A percentile compares a stretch with the other conserved stretches of the same genome.
Conservation (phyloP, 1,140 invertebrate species). For the Neoseiulus cucumeris region DNA sequence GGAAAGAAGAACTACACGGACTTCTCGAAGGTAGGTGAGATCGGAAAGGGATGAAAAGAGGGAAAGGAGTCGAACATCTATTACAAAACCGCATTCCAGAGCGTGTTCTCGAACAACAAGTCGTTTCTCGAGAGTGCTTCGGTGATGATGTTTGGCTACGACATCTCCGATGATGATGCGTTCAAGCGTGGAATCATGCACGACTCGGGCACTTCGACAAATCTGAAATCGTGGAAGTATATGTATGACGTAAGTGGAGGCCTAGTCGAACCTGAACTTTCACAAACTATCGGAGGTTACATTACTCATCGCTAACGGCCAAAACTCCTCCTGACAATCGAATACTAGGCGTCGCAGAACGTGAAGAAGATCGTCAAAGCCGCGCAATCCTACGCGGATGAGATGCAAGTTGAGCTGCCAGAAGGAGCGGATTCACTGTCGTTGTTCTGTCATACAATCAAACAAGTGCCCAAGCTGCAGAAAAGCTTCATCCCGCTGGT, state of each 20-base stretch:
- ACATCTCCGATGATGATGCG: background rate
- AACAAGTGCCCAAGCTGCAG: background rate
- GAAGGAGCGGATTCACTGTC: background rate
- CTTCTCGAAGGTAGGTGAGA: background rate
- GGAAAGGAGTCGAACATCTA: background rate
- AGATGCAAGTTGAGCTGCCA: background rate
- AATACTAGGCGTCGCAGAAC: background rate
- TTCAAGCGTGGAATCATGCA: background rate
- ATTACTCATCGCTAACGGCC: no score
- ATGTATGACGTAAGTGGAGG: no score
- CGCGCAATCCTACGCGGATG: background rate
- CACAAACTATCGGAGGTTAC: no score
- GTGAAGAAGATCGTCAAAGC: background rate
- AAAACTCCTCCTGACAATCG: no score
- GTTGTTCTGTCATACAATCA: background rate
- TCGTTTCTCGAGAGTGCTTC: background rate
- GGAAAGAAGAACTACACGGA: background rate
- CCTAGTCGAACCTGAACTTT: no score
- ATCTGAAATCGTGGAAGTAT: no score
- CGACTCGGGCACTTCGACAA: background rate
- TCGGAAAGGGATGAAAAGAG: background rate
- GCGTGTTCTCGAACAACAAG: background rate
- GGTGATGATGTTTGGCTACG: background rate
- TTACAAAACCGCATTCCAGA: background rate
- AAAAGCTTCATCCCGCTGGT: background rate